Evolutionary conservation across 2,888 invertebrate genomes (phyloP), one percentile per base, ranked within the genome.

Genomic region (Hedychridium roseum): DNA sequence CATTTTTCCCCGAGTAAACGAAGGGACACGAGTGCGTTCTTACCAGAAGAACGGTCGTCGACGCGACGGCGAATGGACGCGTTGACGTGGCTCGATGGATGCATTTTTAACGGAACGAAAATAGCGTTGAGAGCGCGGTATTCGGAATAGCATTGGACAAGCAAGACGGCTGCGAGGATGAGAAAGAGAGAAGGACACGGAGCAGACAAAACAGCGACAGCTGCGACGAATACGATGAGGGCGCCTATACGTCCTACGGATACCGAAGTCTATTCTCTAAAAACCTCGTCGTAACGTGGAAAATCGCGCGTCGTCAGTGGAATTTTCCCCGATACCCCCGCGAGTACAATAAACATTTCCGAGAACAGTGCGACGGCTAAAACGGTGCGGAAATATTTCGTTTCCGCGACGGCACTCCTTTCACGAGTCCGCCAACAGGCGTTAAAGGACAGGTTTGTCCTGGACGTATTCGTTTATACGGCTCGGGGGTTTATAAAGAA

Each of bases 91-190:
- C 64, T 57, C 70, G 69, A 73, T 74, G 71, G 68, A 71, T 77
- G 73, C 73, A 73, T 75, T 76, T 78, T 78, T 75, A 73, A 76
- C 68, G 64, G 66, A 65, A 74, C 76, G 54, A 66, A 78, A 78
- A 78, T 78, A 78, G 75, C 73, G 64, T 44, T 57, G 49, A 53
- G 50, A 52, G 50, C 42, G 28, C 36, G 60, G 55, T 56, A 60
- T 59, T 58, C 57, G 51, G 59, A 63, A 66, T 57, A 58, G 56
- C 57, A 53, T 60, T 62, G 46, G 48, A 59, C 42, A 45, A 53
- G 54, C 40, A 35, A 42, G 28, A 46, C 34, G 41, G 48, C 43
- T 43, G 36, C 43, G 50, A 43, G 48, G 43, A 34, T 41, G 21
- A 48, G 48, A 41, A 51, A 51, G 40, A 52, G 34, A 49, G 38